Evolutionary conservation across 2,888 invertebrate genomes (phyloP).

Genomic region (Eueremaeus valkanovi): DNA sequence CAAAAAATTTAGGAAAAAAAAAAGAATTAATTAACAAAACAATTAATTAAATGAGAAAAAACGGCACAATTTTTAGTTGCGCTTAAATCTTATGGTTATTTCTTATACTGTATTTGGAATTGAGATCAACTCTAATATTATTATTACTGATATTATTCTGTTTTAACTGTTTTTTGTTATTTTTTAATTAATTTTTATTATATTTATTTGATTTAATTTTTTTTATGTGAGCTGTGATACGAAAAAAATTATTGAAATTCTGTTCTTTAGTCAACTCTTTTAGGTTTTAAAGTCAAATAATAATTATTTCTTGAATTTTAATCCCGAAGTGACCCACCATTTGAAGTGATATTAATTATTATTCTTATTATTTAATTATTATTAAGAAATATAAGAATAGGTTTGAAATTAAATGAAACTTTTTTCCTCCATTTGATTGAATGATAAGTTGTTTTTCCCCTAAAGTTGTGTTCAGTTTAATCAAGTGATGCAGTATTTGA

Average conservation of each 20-base stretch:
- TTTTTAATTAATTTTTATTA: not conserved
- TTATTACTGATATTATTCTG: too few species aligned
- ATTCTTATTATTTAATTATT: too few species aligned
- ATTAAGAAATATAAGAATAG: too few species aligned
- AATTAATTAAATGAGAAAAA: not conserved
- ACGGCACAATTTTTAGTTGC: not conserved
- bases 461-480: not conserved
- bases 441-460: not conserved
- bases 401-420: too few species aligned
- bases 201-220: not conserved
- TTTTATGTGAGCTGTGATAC: conserved; percentile 7
- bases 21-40: too few species aligned
- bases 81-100: too few species aligned
- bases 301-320: too few species aligned
- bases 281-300: not conserved
- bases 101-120: too few species aligned
- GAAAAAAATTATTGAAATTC: not conserved
- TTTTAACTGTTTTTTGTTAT: not conserved
- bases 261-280: not conserved
- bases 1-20: not conserved
- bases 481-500: conserved; percentile 13
- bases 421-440: too few species aligned
- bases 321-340: too few species aligned
- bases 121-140: too few species aligned
- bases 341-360: not conserved